Percentiles rank a stretch among this genome's conserved stretches.
Evolutionary conservation across 2,888 invertebrate species (phyloP).

Genomic region (Monopis laevigella): DNA sequence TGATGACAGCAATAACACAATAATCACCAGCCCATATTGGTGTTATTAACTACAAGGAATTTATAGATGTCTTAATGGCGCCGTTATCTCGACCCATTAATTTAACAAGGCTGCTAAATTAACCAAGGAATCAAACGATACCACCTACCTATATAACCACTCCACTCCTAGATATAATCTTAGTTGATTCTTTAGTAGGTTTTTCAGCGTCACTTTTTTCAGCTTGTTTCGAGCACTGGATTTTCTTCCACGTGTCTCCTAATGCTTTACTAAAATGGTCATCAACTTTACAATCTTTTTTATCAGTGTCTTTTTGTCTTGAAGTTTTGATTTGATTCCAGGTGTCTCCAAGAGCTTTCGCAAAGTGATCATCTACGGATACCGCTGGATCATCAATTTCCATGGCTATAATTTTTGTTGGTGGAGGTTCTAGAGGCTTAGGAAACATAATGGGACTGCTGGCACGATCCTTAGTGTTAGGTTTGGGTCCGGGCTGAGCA

Average conservation of each 20-base stretch:
- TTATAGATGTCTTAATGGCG: constrained; percentile 48
- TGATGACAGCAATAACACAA: too few species aligned
- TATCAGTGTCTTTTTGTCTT: constrained; percentile 53
- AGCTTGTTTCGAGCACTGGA: constrained; percentile 67
- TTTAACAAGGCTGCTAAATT: constrained; percentile 41
- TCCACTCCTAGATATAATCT: constrained; percentile 59
- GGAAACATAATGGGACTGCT: constrained; percentile 60
- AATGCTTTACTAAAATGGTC: constrained; percentile 94
- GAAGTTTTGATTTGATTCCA: constrained; percentile 80
- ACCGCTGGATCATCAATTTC: constrained; percentile 68
- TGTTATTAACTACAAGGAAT: constrained; percentile 42
- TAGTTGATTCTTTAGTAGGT: constrained; percentile 40
- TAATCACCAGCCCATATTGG: constrained; percentile 2
- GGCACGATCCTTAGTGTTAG: constrained; percentile 56
- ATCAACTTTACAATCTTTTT: constrained; percentile 68
- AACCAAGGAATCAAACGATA: constrained; percentile 26
- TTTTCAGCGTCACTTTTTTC: constrained; percentile 34
- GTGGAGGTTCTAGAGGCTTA: constrained; percentile 35
- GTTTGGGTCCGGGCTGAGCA: constrained; percentile 39
- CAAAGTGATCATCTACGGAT: constrained; percentile 91
- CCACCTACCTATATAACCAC: constrained; percentile 58
- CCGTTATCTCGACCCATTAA: constrained; percentile 48
- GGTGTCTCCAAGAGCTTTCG: constrained; percentile 87
- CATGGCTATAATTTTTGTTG: constrained; percentile 59
- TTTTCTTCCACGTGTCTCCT: constrained; percentile 83